Percentiles rank a stretch among this genome's conserved stretches.
Conservation (phyloP, 2,797 vertebrate genomes). For the Enteromius radiatus region DNA sequence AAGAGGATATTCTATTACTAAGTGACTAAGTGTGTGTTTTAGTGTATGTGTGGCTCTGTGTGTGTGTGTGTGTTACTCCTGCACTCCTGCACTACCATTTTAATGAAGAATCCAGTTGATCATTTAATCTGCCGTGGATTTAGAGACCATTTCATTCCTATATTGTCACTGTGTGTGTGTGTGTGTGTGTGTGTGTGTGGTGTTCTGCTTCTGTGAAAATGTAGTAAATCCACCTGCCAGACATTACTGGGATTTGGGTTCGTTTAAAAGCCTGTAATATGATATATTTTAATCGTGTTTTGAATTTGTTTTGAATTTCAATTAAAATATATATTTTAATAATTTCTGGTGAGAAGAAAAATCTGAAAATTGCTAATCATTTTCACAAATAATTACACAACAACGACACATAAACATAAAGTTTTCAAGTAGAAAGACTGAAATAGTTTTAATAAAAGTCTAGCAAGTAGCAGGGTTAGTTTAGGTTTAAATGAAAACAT, state of each 20-base stretch:
- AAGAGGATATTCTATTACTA: slow-evolving; percentile 57
- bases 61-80: not conserved
- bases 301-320: no score
- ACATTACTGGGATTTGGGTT: slow-evolving; percentile 23
- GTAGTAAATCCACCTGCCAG: slow-evolving; percentile 23
- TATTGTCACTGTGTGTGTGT: slow-evolving; percentile 54
- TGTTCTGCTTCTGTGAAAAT: not conserved
- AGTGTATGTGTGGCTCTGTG: slow-evolving; percentile 7
- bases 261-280: slow-evolving; percentile 15
- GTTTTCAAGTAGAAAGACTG: not conserved
- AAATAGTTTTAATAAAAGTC: not conserved
- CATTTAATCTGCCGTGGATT: slow-evolving; percentile 63
- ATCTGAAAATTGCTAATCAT: no score
- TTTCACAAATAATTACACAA: no score
- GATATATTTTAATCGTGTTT: no score
- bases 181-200: not conserved
- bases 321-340: not conserved
- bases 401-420: not conserved
- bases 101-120: slow-evolving; percentile 46
- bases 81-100: slow-evolving; percentile 20
- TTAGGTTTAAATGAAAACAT: not conserved
- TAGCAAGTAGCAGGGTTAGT: not conserved
- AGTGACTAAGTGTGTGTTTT: slow-evolving; percentile 39
- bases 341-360: no score
- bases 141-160: slow-evolving; percentile 59